phyloP scores from a whole-genome alignment of 2,888 invertebrate species.

The Cheilosia grossa region DNA sequence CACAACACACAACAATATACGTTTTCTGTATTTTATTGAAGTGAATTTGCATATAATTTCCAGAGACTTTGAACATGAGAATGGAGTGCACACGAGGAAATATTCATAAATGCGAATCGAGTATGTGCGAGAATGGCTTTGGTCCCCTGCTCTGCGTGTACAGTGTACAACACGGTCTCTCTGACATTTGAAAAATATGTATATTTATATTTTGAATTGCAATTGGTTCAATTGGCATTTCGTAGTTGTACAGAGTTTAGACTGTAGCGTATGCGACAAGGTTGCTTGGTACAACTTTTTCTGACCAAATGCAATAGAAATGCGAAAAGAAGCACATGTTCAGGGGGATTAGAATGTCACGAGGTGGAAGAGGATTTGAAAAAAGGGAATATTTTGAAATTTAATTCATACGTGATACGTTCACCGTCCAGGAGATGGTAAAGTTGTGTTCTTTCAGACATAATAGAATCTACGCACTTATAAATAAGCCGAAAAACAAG shows the following conservation, averaged over 20 bases:
- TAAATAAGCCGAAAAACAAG: too few relatives aligned
- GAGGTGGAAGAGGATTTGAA: too few relatives aligned
- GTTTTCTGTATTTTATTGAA: slow-evolving; percentile 35
- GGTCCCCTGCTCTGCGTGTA: neutral
- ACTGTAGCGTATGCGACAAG: neutral
- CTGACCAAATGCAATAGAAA: neutral
- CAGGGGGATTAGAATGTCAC: neutral
- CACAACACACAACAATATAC: slow-evolving; percentile 38
- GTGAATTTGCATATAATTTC: slow-evolving; percentile 47
- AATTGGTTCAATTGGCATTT: slow-evolving; percentile 36
- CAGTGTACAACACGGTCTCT: neutral
- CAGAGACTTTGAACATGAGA: slow-evolving; percentile 30
- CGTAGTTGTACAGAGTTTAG: neutral
- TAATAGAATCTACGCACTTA: too few relatives aligned
- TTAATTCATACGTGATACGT: too few relatives aligned
- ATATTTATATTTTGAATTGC: slow-evolving; percentile 7
- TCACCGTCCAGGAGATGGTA: too few relatives aligned
- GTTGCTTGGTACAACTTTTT: neutral
- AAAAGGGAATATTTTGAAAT: too few relatives aligned
- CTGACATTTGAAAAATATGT: slow-evolving; percentile 13
- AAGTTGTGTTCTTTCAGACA: too few relatives aligned
- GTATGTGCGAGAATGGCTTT: neutral
- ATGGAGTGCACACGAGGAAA: slow-evolving; percentile 13
- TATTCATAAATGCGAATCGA: slow-evolving; percentile 17
- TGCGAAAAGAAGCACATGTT: neutral